Base-by-base conservation (phyloP, 2,113 vertebrate genomes). In the Butorides virescens region DNA sequence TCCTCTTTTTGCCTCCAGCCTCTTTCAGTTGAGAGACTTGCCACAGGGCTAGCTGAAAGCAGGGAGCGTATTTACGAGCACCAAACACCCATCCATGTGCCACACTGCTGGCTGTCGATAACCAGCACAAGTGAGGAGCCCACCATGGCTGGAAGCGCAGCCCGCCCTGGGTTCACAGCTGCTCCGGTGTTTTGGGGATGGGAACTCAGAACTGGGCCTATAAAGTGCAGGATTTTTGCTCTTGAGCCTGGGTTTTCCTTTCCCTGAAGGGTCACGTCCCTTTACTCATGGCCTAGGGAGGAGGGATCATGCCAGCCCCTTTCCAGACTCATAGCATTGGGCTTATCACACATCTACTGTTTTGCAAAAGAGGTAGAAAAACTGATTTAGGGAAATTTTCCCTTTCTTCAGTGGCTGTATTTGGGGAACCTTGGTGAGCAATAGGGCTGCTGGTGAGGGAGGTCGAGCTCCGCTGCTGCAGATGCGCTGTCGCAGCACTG, bases 141-240 rank as follows among this genome's bases (percentile, higher is more conserved):
- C 52, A 68, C 27, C 52, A 8, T 0, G 4, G 15, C 34, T 30
- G 8, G 7, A 59, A 47, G 13, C 5, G 25, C 11, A 39, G 16
- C 30, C 10, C 0, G 2, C 21, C 36, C n/a, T 27, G 52, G 3
- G 5, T 26, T 81, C 68, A 15, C 0, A 0, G 29, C 25, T 73
- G 19, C 26, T 34, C 67, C 1, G 1, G 14, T 27, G 34, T 55
- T 91, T 44, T 72, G 18, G 15, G n/a, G 32, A 23, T 10, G 13
- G 36, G 20, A 91, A 42, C 19, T 52, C 73, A 61, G 23, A 84
- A 67, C 0, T 18, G 21, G 37, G 20, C 9, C 13, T 47, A 23
- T 29, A 27, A 70, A 63, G 19, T 9, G 44, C 25, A 47, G 15
- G 4, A 36, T 53, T 82, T 90, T 46, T 82, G 55, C 21, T 55